Conservation (phyloP, 2,797 vertebrate genomes). For the Anguilla megastoma region DNA sequence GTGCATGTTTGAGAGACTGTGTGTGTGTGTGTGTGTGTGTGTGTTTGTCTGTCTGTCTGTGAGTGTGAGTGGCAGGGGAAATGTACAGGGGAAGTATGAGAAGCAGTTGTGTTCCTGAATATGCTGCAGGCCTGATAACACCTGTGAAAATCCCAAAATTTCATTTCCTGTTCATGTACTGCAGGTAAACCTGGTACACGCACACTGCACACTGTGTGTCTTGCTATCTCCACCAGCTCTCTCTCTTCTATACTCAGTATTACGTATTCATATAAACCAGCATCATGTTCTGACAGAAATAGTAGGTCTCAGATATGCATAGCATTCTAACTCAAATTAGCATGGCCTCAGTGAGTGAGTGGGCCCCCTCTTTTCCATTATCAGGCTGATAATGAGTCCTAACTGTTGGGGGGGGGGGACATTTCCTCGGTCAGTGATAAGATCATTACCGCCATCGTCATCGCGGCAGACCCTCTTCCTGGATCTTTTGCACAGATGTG, state of each 20-base stretch:
- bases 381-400: background rate
- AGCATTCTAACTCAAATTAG: background rate
- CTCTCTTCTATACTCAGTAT: background rate
- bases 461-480: background rate
- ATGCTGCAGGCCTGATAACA: background rate
- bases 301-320: background rate
- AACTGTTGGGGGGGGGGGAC: background rate
- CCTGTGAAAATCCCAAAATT: background rate
- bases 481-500: slow-evolving; percentile 12
- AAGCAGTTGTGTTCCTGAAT: background rate
- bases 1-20: background rate
- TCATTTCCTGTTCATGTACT: background rate
- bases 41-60: background rate
- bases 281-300: background rate
- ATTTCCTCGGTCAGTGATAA: background rate
- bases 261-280: background rate
- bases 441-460: background rate
- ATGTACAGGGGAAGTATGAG: background rate
- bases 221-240: background rate
- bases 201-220: background rate
- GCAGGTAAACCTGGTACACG: background rate
- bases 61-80: background rate
- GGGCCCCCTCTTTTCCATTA: background rate
- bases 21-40: background rate
- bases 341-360: background rate